A percentile compares a stretch with the other conserved stretches of the same genome.
These are phyloP conservation scores for Dione vanillae DNA, from an alignment of 2,888 invertebrate species.

Conservation along the genomic window DNA sequence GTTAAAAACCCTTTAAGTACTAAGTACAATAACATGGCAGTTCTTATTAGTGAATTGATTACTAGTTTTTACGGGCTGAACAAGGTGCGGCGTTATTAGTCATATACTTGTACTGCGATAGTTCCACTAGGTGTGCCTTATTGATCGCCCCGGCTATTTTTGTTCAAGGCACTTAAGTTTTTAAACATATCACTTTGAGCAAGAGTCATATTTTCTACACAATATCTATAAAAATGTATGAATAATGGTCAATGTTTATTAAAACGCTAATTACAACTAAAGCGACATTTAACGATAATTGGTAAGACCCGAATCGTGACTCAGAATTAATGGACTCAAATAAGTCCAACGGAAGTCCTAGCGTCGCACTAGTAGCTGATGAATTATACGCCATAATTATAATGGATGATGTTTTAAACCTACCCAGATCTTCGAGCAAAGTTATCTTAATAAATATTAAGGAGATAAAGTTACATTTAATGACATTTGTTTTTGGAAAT, in stretches of 20 bases:
- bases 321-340: constrained; percentile 68
- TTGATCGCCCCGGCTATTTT: constrained; percentile 41
- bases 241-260: constrained; percentile 39
- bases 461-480: background rate
- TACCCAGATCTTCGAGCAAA: constrained; percentile 1
- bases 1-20: no score
- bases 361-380: constrained; percentile 56
- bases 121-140: constrained; percentile 40
- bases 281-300: constrained; percentile 65
- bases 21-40: background rate
- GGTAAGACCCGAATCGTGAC: constrained; percentile 59
- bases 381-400: constrained; percentile 54
- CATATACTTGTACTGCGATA: constrained; percentile 28
- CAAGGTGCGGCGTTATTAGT: constrained; percentile 37
- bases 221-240: no score
- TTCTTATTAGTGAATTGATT: constrained; percentile 21
- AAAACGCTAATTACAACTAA: constrained; percentile 58
- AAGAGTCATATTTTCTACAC: background rate
- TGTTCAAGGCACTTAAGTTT: constrained; percentile 31
- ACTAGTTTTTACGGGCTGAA: constrained; percentile 31
- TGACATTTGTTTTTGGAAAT: no score
- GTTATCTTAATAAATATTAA: background rate
- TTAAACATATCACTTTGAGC: constrained; percentile 20
- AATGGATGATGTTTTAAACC: constrained; percentile 19
- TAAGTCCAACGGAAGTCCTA: constrained; percentile 60